phyloP scores from a whole-genome alignment of 1,140 invertebrate genomes.

The Pteromalus puparum region DNA sequence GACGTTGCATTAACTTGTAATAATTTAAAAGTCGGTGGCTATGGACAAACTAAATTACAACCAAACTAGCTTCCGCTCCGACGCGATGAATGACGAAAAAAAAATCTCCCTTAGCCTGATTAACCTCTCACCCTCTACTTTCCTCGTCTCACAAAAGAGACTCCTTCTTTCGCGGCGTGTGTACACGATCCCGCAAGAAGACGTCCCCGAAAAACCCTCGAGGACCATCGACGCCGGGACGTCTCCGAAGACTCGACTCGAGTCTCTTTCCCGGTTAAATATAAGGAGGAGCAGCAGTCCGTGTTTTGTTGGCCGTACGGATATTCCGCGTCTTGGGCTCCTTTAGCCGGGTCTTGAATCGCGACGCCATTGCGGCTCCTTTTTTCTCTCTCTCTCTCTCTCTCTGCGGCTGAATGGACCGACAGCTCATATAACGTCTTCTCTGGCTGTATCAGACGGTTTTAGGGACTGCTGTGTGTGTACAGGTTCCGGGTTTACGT shows the following conservation, averaged over 20 bases:
- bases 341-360: neutral
- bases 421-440: neutral
- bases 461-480: neutral
- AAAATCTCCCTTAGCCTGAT: neutral
- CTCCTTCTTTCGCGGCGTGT: neutral
- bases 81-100: too few species aligned
- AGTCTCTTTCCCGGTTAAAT: conserved; percentile 36
- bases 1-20: too few species aligned
- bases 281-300: conserved; percentile 16
- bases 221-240: conserved; percentile 36
- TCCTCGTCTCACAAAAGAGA: neutral
- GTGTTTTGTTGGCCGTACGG: conserved; percentile 48
- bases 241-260: conserved; percentile 13
- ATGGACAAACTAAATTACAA: too few species aligned
- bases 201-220: neutral
- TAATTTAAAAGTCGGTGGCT: too few species aligned
- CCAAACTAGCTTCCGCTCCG: too few species aligned
- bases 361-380: neutral
- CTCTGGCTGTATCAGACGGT: neutral
- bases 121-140: conserved; percentile 12
- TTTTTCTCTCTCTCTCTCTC: neutral
- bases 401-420: neutral
- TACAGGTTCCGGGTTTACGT: neutral
- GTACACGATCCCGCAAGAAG: neutral
- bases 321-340: conserved; percentile 24